These are phyloP conservation scores for Callyntrura sp. DNA, from an alignment of 2,888 invertebrate species.

Conservation along the genomic window DNA sequence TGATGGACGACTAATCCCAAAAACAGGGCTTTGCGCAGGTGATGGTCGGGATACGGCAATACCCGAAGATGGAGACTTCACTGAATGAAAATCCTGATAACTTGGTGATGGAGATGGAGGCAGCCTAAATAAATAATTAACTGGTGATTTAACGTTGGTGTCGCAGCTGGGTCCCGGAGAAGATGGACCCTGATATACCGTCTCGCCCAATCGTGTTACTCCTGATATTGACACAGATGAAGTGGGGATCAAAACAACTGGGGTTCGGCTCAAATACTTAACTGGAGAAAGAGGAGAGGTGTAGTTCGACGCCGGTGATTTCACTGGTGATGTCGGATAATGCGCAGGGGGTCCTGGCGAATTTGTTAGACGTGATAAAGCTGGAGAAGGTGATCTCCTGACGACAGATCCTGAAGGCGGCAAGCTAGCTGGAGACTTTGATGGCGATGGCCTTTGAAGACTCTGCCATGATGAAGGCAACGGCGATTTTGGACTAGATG, in stretches of 20 bases:
- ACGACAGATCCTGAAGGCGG: conserved; percentile 67
- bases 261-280: conserved; percentile 39
- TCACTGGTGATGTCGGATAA: conserved; percentile 37
- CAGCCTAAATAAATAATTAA: conserved; percentile 29
- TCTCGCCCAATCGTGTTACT: background rate
- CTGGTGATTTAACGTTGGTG: conserved; percentile 42
- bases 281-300: conserved; percentile 15
- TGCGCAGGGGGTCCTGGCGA: conserved; percentile 64
- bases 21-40: conserved; percentile 72
- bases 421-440: conserved; percentile 56
- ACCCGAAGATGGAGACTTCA: conserved; percentile 30
- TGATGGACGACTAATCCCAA: conserved; percentile 14
- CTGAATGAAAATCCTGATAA: conserved; percentile 46
- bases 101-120: conserved; percentile 66
- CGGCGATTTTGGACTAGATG: conserved; percentile 66
- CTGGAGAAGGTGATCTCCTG: conserved; percentile 67
- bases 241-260: conserved; percentile 35
- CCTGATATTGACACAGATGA: conserved; percentile 1
- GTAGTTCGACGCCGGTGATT: conserved; percentile 47
- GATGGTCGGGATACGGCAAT: conserved; percentile 57
- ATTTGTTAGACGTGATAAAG: conserved; percentile 36
- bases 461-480: conserved; percentile 39
- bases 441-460: conserved; percentile 55
- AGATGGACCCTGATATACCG: conserved; percentile 13
- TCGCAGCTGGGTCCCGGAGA: conserved; percentile 20